Percentiles rank a stretch among this genome's conserved stretches.
phyloP scores from a whole-genome alignment of 2,797 vertebrate species.

The Centropyge bicolor region DNA sequence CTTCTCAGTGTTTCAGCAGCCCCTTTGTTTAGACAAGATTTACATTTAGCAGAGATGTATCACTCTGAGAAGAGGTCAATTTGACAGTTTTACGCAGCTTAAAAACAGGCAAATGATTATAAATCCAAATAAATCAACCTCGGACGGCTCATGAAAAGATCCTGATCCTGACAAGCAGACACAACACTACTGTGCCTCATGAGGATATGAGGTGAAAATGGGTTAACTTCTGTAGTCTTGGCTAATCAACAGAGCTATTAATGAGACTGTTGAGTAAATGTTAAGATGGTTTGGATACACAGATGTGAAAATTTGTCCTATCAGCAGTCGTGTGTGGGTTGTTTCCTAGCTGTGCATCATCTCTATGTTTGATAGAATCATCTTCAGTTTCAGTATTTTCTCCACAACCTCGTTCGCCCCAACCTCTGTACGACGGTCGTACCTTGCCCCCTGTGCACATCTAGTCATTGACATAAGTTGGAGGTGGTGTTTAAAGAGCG shows the following conservation, averaged over 20 bases:
- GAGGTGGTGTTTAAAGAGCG: conserved; percentile 29
- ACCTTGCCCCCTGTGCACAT: conserved; percentile 37
- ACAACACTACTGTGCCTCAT: neutral
- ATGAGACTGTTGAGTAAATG: neutral
- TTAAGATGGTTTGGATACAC: neutral
- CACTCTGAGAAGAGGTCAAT: neutral
- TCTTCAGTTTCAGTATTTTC: neutral
- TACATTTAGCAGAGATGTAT: neutral
- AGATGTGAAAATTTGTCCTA: neutral
- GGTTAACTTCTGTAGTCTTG: neutral
- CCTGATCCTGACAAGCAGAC: conserved; percentile 7
- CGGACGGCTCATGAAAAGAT: neutral
- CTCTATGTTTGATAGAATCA: neutral
- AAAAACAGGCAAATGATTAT: conserved; percentile 1
- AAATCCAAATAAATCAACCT: conserved; percentile 2
- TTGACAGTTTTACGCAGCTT: neutral
- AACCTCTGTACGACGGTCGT: conserved; percentile 13
- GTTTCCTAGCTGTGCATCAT: neutral
- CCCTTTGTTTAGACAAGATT: neutral
- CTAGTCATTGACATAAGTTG: conserved; percentile 42
- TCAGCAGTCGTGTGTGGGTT: neutral
- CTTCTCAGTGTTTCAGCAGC: neutral
- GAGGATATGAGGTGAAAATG: conserved; percentile 12
- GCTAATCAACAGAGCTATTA: neutral
- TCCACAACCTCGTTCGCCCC: conserved; percentile 19